Percentiles rank a stretch among this genome's conserved stretches.
phyloP scores from a whole-genome alignment of 2,113 vertebrate genomes.

The Ailuropoda melanoleuca region DNA sequence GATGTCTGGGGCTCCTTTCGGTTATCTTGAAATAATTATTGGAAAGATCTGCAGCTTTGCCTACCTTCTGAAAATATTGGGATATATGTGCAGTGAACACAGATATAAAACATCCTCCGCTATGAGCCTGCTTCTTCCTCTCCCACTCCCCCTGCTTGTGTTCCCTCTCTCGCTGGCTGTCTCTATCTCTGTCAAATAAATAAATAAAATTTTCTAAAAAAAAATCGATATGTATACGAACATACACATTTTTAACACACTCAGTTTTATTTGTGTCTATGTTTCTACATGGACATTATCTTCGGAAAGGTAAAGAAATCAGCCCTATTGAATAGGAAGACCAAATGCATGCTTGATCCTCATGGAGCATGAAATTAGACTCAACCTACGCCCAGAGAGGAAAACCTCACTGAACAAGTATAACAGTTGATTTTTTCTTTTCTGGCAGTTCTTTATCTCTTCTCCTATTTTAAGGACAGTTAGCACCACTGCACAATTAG shows the following conservation, averaged over 20 bases:
- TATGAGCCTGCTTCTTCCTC: no score
- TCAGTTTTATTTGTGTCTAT: not conserved
- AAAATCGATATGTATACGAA: not conserved
- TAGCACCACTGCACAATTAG: constrained; percentile 79
- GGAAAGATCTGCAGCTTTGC: not conserved
- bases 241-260: not conserved
- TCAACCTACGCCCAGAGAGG: constrained; percentile 4
- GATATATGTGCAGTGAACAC: not conserved
- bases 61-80: not conserved
- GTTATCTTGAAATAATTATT: not conserved
- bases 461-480: constrained; percentile 80
- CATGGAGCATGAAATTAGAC: constrained; percentile 42
- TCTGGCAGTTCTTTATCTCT: constrained; percentile 60
- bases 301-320: constrained; percentile 39
- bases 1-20: not conserved
- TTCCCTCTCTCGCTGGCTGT: no score
- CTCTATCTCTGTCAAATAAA: no score
- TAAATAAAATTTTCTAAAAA: no score
- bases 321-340: not conserved
- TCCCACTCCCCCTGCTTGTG: no score
- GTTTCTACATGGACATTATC: not conserved
- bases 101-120: not conserved
- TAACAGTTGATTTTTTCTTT: constrained; percentile 15
- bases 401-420: not conserved
- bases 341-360: not conserved